Percentiles rank a stretch among this genome's conserved stretches.
phyloP scores from a whole-genome alignment of 2,797 vertebrate genomes.

The Bradypus variegatus region DNA sequence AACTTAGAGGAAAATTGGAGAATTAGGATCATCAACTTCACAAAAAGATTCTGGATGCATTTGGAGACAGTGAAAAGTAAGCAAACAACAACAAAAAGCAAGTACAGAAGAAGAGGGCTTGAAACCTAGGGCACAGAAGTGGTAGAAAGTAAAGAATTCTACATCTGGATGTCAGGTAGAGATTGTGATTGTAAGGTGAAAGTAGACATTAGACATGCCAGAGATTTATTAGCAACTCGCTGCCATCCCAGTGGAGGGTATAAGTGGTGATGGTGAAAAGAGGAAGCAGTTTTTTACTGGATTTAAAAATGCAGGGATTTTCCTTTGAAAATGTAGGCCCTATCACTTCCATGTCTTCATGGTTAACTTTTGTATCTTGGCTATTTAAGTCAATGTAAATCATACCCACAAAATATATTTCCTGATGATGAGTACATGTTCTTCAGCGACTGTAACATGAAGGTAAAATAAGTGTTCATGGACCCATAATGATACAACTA shows the following conservation, averaged over 20 bases:
- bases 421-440: no score
- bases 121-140: background rate
- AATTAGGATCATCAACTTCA: background rate
- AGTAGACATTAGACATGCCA: no score
- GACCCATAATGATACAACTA: no score
- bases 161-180: background rate
- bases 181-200: background rate
- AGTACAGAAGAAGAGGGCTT: background rate
- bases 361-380: no score
- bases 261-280: no score
- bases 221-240: no score
- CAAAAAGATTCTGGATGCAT: background rate
- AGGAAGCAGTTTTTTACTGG: no score
- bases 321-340: no score
- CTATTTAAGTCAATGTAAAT: background rate
- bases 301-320: no score
- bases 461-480: no score
- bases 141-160: background rate
- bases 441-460: no score
- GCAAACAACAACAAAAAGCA: background rate
- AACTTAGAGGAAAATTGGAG: background rate
- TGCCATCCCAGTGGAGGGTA: no score
- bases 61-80: background rate
- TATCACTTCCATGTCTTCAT: background rate
- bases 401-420: background rate